phyloP scores from a whole-genome alignment of 2,797 vertebrate species.

The Taeniopygia guttata region DNA sequence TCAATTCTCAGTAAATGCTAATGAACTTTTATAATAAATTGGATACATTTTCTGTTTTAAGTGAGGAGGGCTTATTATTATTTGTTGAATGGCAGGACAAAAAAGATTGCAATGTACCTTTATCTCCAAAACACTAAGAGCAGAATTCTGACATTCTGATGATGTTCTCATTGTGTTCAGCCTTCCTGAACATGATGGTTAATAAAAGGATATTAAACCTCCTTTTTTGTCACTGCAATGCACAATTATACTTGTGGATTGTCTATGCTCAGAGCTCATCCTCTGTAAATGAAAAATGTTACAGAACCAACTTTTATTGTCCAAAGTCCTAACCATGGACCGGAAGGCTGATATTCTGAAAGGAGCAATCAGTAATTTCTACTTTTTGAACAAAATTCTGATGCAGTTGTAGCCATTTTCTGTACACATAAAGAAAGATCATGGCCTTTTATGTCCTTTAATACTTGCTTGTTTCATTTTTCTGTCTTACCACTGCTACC shows the following conservation, averaged over 20 bases:
- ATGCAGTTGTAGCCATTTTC: neutral
- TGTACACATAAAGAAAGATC: neutral
- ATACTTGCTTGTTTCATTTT: neutral
- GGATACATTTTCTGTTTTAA: neutral
- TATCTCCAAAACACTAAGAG: neutral
- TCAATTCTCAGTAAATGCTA: neutral
- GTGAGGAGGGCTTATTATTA: neutral
- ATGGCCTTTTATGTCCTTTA: neutral
- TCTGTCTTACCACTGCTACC: neutral
- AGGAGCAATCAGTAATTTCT: neutral
- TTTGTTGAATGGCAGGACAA: neutral
- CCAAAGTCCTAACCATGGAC: neutral
- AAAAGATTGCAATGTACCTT: neutral
- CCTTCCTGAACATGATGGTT: neutral
- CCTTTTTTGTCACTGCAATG: neutral
- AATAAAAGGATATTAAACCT: neutral
- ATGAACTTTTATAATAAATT: neutral
- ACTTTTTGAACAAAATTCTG: neutral
- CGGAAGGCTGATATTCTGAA: neutral
- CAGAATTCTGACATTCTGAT: neutral
- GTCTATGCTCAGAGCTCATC: neutral
- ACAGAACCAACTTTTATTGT: neutral
- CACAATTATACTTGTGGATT: neutral
- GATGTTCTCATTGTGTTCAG: neutral
- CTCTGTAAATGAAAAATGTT: neutral